Percentiles rank a stretch among this genome's conserved stretches.
These are phyloP conservation scores for Cyphomyrus plagiostoma DNA, from an alignment of 2,113 vertebrate genomes.

Conservation along the genomic window DNA sequence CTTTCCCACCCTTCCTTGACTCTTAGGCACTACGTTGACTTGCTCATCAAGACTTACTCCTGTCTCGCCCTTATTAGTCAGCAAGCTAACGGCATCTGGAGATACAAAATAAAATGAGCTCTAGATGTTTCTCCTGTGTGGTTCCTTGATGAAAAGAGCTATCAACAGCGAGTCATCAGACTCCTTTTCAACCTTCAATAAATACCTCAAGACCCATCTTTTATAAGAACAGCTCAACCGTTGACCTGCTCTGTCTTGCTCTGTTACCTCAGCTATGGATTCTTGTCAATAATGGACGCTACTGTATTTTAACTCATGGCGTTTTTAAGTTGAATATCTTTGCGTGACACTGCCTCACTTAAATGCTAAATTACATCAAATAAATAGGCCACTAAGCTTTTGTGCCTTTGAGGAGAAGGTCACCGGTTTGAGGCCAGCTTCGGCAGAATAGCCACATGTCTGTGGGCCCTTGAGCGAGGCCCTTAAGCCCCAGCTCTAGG, in stretches of 20 bases:
- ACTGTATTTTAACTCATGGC: background rate
- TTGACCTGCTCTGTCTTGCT: background rate
- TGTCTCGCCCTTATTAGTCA: background rate
- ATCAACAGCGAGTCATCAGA: background rate
- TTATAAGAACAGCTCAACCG: background rate
- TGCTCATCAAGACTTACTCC: background rate
- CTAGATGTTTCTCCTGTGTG: background rate
- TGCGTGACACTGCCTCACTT: background rate
- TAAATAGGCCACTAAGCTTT: background rate
- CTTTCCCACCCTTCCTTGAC: background rate
- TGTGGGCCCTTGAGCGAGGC: background rate
- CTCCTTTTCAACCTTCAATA: background rate
- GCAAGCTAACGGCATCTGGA: background rate
- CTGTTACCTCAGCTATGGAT: background rate
- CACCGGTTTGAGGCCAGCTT: background rate
- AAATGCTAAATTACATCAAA: background rate
- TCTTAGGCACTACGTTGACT: background rate
- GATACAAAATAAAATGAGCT: background rate
- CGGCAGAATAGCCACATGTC: background rate
- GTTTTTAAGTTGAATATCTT: background rate
- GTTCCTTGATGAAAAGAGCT: background rate
- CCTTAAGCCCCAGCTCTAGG: background rate
- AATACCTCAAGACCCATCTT: background rate
- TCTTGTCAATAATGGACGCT: background rate
- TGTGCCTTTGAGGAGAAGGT: background rate